Percentiles rank a stretch among this genome's conserved stretches.
These are phyloP conservation scores for Dolichomitus sp. DNA, from an alignment of 2,888 invertebrate genomes.

Conservation along the genomic window DNA sequence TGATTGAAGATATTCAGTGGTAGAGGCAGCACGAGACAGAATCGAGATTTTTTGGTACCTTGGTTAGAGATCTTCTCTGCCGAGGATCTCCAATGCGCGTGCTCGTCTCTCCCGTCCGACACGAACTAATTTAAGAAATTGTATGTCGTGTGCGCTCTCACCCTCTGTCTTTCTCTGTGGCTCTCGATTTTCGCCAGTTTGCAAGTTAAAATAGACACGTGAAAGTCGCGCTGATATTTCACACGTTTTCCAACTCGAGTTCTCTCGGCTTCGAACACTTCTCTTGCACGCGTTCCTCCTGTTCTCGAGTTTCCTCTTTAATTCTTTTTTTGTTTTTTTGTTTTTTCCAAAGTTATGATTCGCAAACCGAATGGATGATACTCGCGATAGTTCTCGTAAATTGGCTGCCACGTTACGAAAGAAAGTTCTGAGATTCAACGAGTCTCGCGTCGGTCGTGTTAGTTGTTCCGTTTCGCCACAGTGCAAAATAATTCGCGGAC, in stretches of 20 bases:
- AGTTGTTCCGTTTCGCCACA: constrained; percentile 4
- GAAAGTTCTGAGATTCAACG: constrained; percentile 8
- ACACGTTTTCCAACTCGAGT: constrained; percentile 60
- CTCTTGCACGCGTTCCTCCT: constrained; percentile 39
- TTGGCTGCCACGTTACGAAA: not conserved
- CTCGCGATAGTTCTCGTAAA: not conserved
- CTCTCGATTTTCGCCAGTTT: constrained; percentile 83
- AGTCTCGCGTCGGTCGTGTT: constrained; percentile 1
- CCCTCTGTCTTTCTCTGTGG: constrained; percentile 6
- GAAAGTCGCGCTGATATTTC: constrained; percentile 79
- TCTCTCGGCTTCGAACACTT: constrained; percentile 39
- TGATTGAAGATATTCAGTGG: not conserved
- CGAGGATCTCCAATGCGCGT: constrained; percentile 76
- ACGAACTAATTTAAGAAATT: constrained; percentile 85
- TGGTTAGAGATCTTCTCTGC: constrained; percentile 39
- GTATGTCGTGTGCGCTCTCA: constrained; percentile 72
- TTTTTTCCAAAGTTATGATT: not conserved
- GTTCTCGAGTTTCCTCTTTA: constrained; percentile 48
- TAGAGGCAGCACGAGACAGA: constrained; percentile 36
- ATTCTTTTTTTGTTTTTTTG: not conserved
- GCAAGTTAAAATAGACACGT: constrained; percentile 84
- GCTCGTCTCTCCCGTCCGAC: constrained; percentile 76
- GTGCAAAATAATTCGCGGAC: not conserved
- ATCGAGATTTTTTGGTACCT: constrained; percentile 24
- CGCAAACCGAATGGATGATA: not conserved